A percentile compares a stretch with the other conserved stretches of the same genome.
phyloP scores from a whole-genome alignment of 2,113 vertebrate species.

The Corythaeola cristata region DNA sequence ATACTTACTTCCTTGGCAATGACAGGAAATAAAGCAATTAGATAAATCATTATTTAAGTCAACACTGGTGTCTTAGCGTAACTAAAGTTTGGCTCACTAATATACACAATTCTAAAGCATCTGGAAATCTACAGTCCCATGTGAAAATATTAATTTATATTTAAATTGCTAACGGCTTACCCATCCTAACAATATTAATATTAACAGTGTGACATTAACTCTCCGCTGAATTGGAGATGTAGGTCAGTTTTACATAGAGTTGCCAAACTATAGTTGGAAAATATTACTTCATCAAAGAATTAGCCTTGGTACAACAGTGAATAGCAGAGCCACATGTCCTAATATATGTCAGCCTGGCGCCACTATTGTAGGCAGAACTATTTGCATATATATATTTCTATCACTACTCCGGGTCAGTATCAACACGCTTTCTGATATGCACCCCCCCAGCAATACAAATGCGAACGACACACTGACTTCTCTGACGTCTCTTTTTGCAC shows the following conservation, averaged over 20 bases:
- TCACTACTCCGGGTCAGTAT: conserved; percentile 20
- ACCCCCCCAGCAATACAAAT: neutral
- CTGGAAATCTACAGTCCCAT: conserved; percentile 50
- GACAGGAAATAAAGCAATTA: conserved; percentile 62
- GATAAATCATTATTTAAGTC: conserved; percentile 65
- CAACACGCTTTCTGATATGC: neutral
- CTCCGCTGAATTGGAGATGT: conserved; percentile 54
- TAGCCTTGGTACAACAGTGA: conserved; percentile 31
- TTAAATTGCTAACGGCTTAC: conserved; percentile 62
- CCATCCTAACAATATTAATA: conserved; percentile 59
- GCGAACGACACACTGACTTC: conserved; percentile 16
- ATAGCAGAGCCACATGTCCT: conserved; percentile 52
- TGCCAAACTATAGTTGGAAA: conserved; percentile 63
- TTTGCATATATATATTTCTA: conserved; percentile 31
- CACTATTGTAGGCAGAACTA: conserved; percentile 46
- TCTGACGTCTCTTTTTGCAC: conserved; percentile 6
- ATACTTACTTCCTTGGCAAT: conserved; percentile 54
- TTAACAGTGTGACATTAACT: conserved; percentile 56
- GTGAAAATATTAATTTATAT: conserved; percentile 61
- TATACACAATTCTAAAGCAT: conserved; percentile 33
- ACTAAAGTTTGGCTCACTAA: conserved; percentile 17
- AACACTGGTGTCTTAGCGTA: conserved; percentile 60
- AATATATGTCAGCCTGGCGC: conserved; percentile 51
- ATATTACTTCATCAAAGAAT: conserved; percentile 70
- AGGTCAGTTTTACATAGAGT: conserved; percentile 21